Evolutionary conservation across 1,140 invertebrate species (phyloP), one percentile per base, ranked within the genome.

Genomic region (Cydia fagiglandana): DNA sequence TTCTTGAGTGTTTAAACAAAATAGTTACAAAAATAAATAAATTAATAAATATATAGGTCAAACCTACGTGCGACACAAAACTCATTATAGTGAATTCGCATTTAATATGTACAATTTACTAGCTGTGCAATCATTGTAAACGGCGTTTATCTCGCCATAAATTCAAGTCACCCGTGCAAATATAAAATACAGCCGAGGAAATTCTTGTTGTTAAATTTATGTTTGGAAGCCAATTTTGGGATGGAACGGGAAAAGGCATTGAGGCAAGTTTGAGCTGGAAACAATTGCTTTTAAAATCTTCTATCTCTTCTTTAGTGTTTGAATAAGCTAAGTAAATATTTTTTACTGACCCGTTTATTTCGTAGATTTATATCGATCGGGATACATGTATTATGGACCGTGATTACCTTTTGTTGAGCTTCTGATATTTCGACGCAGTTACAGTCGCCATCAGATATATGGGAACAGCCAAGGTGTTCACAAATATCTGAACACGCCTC

Each of bases 91-190:
- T n/a, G 50, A 15, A 61, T 41, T 17, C 15, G 17, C 30, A 70
- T 70, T 9, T 20, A 70, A 41, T 13, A 68, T 15, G 64, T n/a
- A 38, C 1, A 24, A 1, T 0, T 70, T 70, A 34, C 66, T 70
- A 9, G 66, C 53, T 20, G 15, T 30, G 64, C 64, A 68, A 68
- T 68, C 64, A 68, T 68, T 68, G 64, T 68, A n/a, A 68, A 41
- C 17, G 66, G 66, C 66, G 66, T 70, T 70, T 70, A 75, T 76
- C 77, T 75, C 12, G 41, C 70, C 73, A 76, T 73, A 38, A 76
- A 76, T 76, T 50, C 66, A 73, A 76, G 75, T 76, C 66, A 73
- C 73, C 66, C 17, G 45, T 76, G 24, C 75, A 76, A 76, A 70
- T 66, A 61, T 41, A 76, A 76, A 76, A 76, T 76, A 76, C 50